Conservation (phyloP, 2,888 invertebrate species). For the Pandemis corylana region DNA sequence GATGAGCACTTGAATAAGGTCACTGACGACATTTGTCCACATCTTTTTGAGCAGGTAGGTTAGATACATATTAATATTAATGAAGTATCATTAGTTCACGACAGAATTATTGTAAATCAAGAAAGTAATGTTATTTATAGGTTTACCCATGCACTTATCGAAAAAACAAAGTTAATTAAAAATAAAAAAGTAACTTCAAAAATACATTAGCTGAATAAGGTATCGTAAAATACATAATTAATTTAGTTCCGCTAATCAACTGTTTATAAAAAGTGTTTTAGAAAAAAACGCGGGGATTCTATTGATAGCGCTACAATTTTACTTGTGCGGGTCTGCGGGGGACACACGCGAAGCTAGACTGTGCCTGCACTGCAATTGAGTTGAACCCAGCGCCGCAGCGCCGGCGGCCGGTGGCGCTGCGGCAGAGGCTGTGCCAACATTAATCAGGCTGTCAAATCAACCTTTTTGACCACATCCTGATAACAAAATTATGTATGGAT, state of each 20-base stretch:
- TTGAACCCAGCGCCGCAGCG: not conserved
- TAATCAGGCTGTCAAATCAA: constrained; percentile 46
- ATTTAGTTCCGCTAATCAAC: constrained; percentile 25
- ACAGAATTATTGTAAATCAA: constrained; percentile 6
- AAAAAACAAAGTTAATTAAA: not conserved
- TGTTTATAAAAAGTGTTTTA: not conserved
- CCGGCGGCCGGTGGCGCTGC: not conserved
- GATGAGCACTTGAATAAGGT: not conserved
- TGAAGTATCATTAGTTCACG: not conserved
- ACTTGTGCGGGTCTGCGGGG: not conserved
- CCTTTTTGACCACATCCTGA: constrained; percentile 45
- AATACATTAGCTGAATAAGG: constrained; percentile 28
- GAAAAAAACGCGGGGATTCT: constrained; percentile 12
- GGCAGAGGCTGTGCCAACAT: constrained; percentile 35
- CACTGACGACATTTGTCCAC: not conserved
- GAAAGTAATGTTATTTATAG: constrained; percentile 19
- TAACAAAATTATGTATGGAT: constrained; percentile 4
- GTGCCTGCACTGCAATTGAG: not conserved
- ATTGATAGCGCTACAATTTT: constrained; percentile 3
- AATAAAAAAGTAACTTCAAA: constrained; percentile 12
- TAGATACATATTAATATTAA: not conserved
- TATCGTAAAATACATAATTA: constrained; percentile 31
- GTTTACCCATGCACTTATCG: constrained; percentile 6
- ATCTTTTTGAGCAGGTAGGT: constrained; percentile 7
- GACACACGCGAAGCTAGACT: not conserved